Evolutionary conservation across 2,797 vertebrate genomes (phyloP).

Genomic region (Triplophysa bombifrons): DNA sequence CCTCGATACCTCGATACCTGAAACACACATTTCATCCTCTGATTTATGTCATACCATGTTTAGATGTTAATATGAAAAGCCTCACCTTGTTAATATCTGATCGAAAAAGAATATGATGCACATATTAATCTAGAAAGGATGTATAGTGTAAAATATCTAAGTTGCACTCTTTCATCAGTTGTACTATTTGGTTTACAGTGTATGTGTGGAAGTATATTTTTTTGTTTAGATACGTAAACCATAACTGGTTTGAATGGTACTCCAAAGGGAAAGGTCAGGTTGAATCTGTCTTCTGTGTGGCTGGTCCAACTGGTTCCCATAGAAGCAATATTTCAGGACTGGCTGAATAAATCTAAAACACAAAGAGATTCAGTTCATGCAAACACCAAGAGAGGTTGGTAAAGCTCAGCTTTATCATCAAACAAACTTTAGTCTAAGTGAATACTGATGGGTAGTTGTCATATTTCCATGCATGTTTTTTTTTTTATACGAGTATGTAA

Average conservation of each 20-base stretch:
- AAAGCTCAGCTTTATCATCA: neutral
- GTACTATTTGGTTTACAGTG: neutral
- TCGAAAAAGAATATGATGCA: neutral
- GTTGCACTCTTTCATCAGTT: neutral
- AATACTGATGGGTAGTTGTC: neutral
- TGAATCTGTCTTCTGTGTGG: neutral
- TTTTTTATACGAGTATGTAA: neutral
- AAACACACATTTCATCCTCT: neutral
- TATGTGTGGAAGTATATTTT: neutral
- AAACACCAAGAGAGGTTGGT: neutral
- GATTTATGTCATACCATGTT: neutral
- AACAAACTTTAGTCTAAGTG: neutral
- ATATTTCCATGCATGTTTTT: slow-evolving; percentile 26
- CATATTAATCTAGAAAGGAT: neutral
- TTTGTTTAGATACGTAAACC: neutral
- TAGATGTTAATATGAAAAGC: neutral
- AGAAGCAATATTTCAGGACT: neutral
- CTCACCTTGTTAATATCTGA: neutral
- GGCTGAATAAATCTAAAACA: neutral
- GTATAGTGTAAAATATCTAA: neutral
- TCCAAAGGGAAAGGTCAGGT: neutral
- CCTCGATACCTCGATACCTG: slow-evolving; percentile 10
- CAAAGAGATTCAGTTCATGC: neutral
- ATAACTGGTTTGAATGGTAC: neutral
- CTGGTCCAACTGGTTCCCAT: neutral